Evolutionary conservation across 2,113 vertebrate species (phyloP).

Genomic region (Pseudopodoces humilis): DNA sequence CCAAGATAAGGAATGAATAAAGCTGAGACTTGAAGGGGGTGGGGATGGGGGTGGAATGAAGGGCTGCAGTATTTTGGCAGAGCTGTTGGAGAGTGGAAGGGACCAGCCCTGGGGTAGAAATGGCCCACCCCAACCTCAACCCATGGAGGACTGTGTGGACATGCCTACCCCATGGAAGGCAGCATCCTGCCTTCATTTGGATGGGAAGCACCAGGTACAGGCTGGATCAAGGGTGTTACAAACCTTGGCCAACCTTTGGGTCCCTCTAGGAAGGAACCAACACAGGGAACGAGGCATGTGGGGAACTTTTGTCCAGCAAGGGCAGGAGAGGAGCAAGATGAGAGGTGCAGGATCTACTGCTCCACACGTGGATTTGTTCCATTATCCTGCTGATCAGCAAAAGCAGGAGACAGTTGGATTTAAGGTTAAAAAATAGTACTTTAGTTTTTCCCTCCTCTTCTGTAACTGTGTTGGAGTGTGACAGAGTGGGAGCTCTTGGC

Average conservation of each 20-base stretch:
- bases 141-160: not conserved
- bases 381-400: not conserved
- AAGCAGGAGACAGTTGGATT: not conserved
- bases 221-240: not conserved
- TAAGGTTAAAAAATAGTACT: not conserved
- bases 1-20: not conserved
- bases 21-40: not conserved
- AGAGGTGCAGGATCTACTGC: not conserved
- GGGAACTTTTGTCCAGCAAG: not conserved
- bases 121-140: not conserved
- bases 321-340: not conserved
- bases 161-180: fast-evolving
- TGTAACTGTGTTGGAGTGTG: not conserved
- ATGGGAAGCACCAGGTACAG: not conserved
- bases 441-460: not conserved
- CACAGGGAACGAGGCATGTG: fast-evolving
- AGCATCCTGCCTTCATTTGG: not conserved
- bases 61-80: not conserved
- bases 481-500: constrained; percentile 2
- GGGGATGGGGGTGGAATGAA: not conserved
- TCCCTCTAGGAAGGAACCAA: not conserved
- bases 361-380: not conserved
- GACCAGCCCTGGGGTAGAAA: not conserved
- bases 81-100: not conserved
- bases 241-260: not conserved